Evolutionary conservation across 1,140 invertebrate genomes (phyloP).

Genomic region (Nomia melanderi): DNA sequence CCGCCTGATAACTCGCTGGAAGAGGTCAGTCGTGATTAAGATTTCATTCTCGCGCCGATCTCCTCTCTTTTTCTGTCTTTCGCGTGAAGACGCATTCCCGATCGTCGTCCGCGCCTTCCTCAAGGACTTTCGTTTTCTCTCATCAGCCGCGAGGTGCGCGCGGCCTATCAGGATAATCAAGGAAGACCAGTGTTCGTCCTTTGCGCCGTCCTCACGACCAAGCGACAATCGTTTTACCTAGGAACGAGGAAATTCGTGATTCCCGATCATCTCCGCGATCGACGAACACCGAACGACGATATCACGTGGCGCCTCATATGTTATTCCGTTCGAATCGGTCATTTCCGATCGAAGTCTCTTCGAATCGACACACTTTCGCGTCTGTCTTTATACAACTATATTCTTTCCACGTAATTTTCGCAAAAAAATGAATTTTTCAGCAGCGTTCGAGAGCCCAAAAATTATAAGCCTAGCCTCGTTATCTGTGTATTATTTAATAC

Average conservation of each 20-base stretch:
- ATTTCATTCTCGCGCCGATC: slow-evolving; percentile 62
- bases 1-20: slow-evolving; percentile 53
- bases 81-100: slow-evolving; percentile 39
- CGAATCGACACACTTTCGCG: no score
- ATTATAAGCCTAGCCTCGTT: neutral
- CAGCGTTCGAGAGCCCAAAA: neutral
- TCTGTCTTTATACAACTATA: no score
- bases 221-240: slow-evolving; percentile 1
- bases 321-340: no score
- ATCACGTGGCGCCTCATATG: no score
- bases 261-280: neutral
- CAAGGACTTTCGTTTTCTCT: slow-evolving; percentile 48
- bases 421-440: no score
- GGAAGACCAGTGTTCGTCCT: slow-evolving; percentile 57
- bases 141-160: slow-evolving; percentile 3
- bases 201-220: slow-evolving; percentile 18
- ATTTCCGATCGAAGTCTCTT: no score
- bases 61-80: slow-evolving; percentile 40
- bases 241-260: neutral
- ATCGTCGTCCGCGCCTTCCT: slow-evolving; percentile 37
- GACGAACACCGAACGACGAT: neutral
- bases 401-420: no score
- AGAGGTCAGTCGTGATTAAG: slow-evolving; percentile 71
- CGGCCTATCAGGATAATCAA: slow-evolving; percentile 44
- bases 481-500: slow-evolving; percentile 31